These are phyloP conservation scores for Gallinago jamesoni DNA, from an alignment of 2,113 vertebrate genomes.

Conservation along the genomic window DNA sequence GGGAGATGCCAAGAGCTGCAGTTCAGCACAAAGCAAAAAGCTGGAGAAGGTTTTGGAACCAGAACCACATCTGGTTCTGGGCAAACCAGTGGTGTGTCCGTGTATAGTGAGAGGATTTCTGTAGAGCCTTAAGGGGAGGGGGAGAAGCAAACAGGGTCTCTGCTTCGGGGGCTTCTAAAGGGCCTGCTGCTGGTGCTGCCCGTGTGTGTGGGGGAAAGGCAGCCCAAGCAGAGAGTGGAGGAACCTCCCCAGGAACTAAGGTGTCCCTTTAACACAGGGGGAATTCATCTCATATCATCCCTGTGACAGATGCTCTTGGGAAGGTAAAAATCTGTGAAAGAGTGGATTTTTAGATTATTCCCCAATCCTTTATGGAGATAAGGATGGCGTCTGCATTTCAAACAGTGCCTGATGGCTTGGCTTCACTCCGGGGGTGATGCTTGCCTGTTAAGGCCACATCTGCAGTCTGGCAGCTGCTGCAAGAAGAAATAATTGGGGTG, in stretches of 20 bases:
- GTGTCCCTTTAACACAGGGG: neutral
- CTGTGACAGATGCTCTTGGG: neutral
- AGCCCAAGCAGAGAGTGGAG: neutral
- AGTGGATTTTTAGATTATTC: neutral
- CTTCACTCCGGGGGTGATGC: neutral
- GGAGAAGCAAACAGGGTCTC: neutral
- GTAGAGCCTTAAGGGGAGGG: neutral
- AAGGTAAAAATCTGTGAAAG: neutral
- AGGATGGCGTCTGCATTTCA: slow-evolving; percentile 14
- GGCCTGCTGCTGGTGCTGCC: neutral
- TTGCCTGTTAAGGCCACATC: neutral
- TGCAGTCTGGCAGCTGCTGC: slow-evolving; percentile 14
- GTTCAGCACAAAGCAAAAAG: neutral
- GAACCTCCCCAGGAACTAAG: neutral
- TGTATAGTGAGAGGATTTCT: neutral
- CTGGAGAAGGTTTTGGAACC: neutral
- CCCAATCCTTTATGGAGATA: neutral
- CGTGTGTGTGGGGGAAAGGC: neutral
- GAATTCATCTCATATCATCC: neutral
- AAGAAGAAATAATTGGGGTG: neutral
- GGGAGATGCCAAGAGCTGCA: neutral
- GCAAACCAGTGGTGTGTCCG: neutral
- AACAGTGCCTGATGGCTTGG: neutral
- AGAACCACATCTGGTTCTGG: neutral
- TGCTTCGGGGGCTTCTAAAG: neutral